Evolutionary conservation across 1,140 invertebrate genomes (phyloP).

Genomic region (Streblospio benedicti): DNA sequence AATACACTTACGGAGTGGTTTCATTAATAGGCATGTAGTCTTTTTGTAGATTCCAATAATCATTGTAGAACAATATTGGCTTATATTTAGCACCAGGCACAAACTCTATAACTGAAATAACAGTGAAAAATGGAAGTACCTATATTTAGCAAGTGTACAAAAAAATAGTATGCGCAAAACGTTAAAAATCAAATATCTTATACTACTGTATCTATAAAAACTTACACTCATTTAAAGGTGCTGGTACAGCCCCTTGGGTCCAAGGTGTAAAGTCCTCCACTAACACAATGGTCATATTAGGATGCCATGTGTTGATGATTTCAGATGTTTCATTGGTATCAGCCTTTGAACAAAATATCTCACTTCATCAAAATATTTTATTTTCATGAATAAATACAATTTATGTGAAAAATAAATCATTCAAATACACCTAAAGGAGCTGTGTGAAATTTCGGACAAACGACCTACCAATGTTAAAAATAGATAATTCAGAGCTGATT

Average conservation of each 20-base stretch:
- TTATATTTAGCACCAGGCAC: conserved; percentile 76
- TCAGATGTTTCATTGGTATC: conserved; percentile 65
- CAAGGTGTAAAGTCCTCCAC: conserved; percentile 91
- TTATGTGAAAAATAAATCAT: not conserved
- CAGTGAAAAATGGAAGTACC: conserved; percentile 22
- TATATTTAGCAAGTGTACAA: not conserved
- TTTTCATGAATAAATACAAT: not conserved
- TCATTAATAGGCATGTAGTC: conserved; percentile 93
- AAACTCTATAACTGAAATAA: conserved; percentile 70
- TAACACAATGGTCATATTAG: conserved; percentile 92
- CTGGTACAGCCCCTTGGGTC: conserved; percentile 73
- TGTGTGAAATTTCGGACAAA: no score
- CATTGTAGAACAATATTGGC: conserved; percentile 91
- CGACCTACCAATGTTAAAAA: no score
- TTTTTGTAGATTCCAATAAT: conserved; percentile 96
- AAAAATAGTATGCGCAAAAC: no score
- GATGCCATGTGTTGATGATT: conserved; percentile 97
- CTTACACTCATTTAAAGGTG: conserved; percentile 82
- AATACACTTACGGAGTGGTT: conserved; percentile 56
- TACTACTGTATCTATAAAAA: no score
- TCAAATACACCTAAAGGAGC: conserved; percentile 10
- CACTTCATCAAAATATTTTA: conserved; percentile 8
- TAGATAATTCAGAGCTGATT: no score
- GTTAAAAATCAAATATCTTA: no score
- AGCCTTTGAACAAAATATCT: conserved; percentile 31